phyloP scores from a whole-genome alignment of 1,140 invertebrate genomes.

The Drosophila ogumai region DNA sequence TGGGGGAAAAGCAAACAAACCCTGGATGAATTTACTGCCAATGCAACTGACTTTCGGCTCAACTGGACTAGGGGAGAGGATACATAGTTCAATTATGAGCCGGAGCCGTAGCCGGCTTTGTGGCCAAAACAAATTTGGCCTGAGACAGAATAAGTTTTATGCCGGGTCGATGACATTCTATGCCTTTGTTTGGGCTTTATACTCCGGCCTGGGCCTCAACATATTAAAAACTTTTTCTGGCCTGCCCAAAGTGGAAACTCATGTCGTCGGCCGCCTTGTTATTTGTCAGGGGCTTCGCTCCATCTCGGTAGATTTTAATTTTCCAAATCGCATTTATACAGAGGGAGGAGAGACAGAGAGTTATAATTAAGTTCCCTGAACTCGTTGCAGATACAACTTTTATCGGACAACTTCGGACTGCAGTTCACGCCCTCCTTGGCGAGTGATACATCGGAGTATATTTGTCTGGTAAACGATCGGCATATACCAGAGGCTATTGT shows the following conservation, averaged over 20 bases:
- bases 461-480: conserved; percentile 89
- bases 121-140: conserved; percentile 58
- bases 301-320: conserved; percentile 32
- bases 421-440: conserved; percentile 88
- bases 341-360: background rate
- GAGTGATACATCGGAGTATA: conserved; percentile 88
- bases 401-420: conserved; percentile 88
- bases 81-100: conserved; percentile 62
- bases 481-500: conserved; percentile 88
- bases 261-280: conserved; percentile 61
- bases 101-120: conserved; percentile 1
- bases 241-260: conserved; percentile 73
- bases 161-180: conserved; percentile 24
- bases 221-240: conserved; percentile 64
- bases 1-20: conserved; percentile 26
- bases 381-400: conserved; percentile 86
- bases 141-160: conserved; percentile 58
- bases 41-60: conserved; percentile 41
- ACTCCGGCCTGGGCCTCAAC: background rate
- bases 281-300: conserved; percentile 57
- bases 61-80: conserved; percentile 14
- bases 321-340: conserved; percentile 5
- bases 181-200: conserved; percentile 8
- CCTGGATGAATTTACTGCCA: conserved; percentile 31
- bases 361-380: conserved; percentile 35